Evolutionary conservation across 1,140 invertebrate genomes (phyloP).

Genomic region (Tetramorium alpestre): DNA sequence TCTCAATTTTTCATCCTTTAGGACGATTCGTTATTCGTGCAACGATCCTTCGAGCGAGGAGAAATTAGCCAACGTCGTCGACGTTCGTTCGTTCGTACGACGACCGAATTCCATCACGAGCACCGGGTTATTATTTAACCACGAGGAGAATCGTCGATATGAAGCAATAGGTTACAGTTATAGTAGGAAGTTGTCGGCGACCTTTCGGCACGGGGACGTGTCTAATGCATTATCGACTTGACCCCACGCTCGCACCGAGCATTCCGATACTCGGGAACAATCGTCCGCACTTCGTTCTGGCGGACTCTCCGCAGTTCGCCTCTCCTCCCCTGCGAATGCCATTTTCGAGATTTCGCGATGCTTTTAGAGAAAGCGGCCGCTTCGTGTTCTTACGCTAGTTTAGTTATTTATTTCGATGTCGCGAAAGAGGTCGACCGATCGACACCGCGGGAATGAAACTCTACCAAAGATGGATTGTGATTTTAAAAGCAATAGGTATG

Average conservation of each 20-base stretch:
- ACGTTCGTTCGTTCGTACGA: not conserved
- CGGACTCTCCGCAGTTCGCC: not conserved
- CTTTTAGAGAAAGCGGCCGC: not conserved
- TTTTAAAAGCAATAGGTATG: not conserved
- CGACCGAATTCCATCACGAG: slow-evolving; percentile 35
- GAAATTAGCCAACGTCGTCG: slow-evolving; percentile 24
- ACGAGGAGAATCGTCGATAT: slow-evolving; percentile 50
- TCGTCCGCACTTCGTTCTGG: slow-evolving; percentile 4
- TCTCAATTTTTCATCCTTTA: not conserved
- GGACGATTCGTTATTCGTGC: slow-evolving; percentile 26
- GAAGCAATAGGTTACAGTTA: slow-evolving; percentile 76
- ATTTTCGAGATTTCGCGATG: slow-evolving; percentile 30
- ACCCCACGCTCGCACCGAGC: slow-evolving; percentile 69
- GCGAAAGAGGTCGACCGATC: not conserved
- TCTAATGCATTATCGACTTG: slow-evolving; percentile 69
- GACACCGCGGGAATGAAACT: not conserved
- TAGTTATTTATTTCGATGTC: not conserved
- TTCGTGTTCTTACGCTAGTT: not conserved
- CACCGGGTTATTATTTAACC: slow-evolving; percentile 43
- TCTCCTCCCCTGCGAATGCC: not conserved
- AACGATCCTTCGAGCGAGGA: slow-evolving; percentile 15
- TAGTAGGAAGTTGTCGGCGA: slow-evolving; percentile 78
- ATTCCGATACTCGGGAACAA: slow-evolving; percentile 45
- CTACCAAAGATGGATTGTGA: not conserved
- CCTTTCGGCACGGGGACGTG: slow-evolving; percentile 77